Percentiles rank a stretch among this genome's conserved stretches.
These are phyloP conservation scores for Polypedilum vanderplanki DNA, from an alignment of 1,140 invertebrate species.

Conservation along the genomic window DNA sequence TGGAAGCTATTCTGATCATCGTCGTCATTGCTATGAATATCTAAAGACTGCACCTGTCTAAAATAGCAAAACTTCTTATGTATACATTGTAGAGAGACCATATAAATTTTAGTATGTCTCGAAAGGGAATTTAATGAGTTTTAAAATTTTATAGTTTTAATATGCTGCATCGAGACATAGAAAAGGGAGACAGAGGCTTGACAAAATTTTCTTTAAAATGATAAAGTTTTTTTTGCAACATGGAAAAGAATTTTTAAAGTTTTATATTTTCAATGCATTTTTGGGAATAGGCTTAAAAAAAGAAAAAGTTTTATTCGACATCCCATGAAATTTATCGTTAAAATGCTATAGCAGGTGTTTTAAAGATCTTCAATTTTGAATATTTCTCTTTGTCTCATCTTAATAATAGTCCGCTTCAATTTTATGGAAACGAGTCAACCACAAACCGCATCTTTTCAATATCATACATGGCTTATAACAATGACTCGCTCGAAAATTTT, in stretches of 20 bases:
- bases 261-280: too few relatives aligned
- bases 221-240: too few relatives aligned
- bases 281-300: too few relatives aligned
- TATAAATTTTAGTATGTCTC: neutral
- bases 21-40: neutral
- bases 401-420: neutral
- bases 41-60: neutral
- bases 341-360: conserved; percentile 22
- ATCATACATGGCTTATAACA: neutral
- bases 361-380: conserved; percentile 12
- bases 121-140: conserved; percentile 9
- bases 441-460: conserved; percentile 2
- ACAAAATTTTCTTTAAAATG: neutral
- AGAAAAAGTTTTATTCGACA: too few relatives aligned
- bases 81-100: neutral
- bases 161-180: neutral
- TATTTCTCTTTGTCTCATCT: neutral
- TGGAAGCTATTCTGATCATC: neutral
- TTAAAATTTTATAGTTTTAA: neutral
- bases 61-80: neutral
- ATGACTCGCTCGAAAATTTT: neutral
- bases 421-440: neutral
- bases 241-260: too few relatives aligned
- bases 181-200: neutral
- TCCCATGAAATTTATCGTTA: too few relatives aligned